Evolutionary conservation across 2,113 vertebrate genomes (phyloP).

Genomic region (Lepisosteus osseus): DNA sequence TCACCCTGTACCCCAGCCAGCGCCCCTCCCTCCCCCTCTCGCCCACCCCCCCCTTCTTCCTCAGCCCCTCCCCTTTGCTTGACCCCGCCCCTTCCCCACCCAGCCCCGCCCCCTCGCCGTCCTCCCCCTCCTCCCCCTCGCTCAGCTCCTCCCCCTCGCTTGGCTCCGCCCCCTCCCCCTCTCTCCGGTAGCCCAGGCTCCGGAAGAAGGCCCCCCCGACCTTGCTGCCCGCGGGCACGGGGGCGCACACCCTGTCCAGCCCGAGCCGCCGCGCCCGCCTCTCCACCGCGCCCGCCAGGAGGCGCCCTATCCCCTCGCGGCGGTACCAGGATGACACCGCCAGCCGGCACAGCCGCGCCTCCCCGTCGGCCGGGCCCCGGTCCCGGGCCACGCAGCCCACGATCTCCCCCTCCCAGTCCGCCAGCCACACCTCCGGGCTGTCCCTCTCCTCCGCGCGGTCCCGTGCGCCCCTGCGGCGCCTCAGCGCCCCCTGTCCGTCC

Average conservation of each 20-base stretch:
- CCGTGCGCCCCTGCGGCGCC: not conserved
- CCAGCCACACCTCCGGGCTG: slow-evolving; percentile 73
- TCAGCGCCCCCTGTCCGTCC: too few species aligned
- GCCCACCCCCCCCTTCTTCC: slow-evolving; percentile 23
- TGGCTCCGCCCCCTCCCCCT: slow-evolving; percentile 40
- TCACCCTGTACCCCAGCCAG: slow-evolving; percentile 65
- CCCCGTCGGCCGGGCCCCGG: slow-evolving; percentile 22
- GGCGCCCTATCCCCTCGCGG: slow-evolving; percentile 66
- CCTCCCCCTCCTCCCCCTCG: slow-evolving; percentile 1
- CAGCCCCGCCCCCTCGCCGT: not conserved
- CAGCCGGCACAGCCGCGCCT: slow-evolving; percentile 69
- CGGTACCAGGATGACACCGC: slow-evolving; percentile 75
- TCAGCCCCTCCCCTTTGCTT: too few species aligned
- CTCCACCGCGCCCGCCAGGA: slow-evolving; percentile 63
- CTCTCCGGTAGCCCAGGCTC: slow-evolving; percentile 61
- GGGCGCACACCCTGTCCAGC: slow-evolving; percentile 50
- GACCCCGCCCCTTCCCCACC: not conserved
- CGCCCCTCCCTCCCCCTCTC: slow-evolving; percentile 55
- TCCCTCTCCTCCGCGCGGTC: slow-evolving; percentile 42
- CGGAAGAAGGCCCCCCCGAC: slow-evolving; percentile 65
- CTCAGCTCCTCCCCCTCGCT: slow-evolving; percentile 38
- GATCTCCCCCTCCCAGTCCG: slow-evolving; percentile 71
- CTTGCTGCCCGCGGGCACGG: slow-evolving; percentile 63
- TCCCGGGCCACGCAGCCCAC: slow-evolving; percentile 72
- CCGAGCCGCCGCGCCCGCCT: slow-evolving; percentile 57